Evolutionary conservation across 2,888 invertebrate genomes (phyloP), one percentile per base, ranked within the genome.

Genomic region (Harmothoe impar): DNA sequence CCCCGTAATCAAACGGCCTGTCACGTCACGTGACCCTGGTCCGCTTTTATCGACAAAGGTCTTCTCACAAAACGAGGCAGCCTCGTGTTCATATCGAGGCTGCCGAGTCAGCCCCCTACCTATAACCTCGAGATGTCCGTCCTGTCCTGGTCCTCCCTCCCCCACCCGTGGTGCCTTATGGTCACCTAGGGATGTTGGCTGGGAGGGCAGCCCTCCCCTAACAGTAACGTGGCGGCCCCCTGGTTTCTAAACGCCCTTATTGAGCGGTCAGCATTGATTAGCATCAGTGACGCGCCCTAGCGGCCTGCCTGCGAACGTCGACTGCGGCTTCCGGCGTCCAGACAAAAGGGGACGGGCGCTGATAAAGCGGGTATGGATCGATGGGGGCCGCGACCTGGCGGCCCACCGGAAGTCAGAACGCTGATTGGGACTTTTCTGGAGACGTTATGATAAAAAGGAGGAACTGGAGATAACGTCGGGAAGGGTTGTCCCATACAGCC

Each of bases 381-480:
- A 62, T 62, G 62, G 23, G 62, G 62, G 23, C 12, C 23, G 20
- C 23, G n/a, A 20, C 62, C 62, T 62, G 0, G 23, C 62, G 23
- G 62, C 62, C 62, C 20, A n/a, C 62, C 62, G 62, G 62, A 62
- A 62, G 62, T n/a, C 62, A n/a, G n/a, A 20, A 62, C 20, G 62
- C 62, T 62, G 62, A 62, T 62, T 62, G 62, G 62, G 62, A 62
- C 62, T 62, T n/a, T 62, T 20, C 62, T n/a, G 62, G 62, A 62
- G 62, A 62, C 62, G 62, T 62, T 62, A 62, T 62, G 62, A 62
- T 62, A 62, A 62, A 62, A 62, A 62, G 62, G 62, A 62, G 62
- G 62, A 12, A 12, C 62, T n/a, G 62, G 20, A 62, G 62, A 62
- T 62, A 62, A 62, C 62, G 43, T 43, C n/a, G 62, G 20, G 12